Conservation (phyloP, 2,888 invertebrate genomes). For the Drosophila emarginata region DNA sequence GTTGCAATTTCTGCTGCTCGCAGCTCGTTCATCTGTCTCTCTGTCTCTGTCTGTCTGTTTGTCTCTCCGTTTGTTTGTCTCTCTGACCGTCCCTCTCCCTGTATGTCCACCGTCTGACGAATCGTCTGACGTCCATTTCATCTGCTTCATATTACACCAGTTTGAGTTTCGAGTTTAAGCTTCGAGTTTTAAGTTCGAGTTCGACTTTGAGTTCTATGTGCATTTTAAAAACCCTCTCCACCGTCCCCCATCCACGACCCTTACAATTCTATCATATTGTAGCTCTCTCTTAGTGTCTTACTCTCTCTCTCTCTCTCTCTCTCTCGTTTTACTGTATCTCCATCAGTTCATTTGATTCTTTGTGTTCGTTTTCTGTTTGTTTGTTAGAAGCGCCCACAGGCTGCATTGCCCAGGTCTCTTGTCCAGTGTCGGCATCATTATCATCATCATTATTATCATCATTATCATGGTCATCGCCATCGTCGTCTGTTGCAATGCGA, state of each 20-base stretch:
- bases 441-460: slow-evolving; percentile 3
- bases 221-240: neutral
- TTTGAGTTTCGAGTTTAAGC: slow-evolving; percentile 21
- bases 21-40: slow-evolving; percentile 27
- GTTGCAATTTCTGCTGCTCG: slow-evolving; percentile 81
- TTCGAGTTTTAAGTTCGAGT: slow-evolving; percentile 9
- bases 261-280: too few species aligned
- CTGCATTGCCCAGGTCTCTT: slow-evolving; percentile 24
- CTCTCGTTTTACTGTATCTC: neutral
- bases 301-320: neutral
- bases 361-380: slow-evolving; percentile 35
- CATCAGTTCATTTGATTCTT: slow-evolving; percentile 31
- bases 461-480: slow-evolving; percentile 8
- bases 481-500: slow-evolving; percentile 34
- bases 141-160: slow-evolving; percentile 65
- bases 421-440: slow-evolving; percentile 11
- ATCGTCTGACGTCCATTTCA: slow-evolving; percentile 56
- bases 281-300: neutral
- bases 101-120: slow-evolving; percentile 13
- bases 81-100: slow-evolving; percentile 18
- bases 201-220: slow-evolving; percentile 7
- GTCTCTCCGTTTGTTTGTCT: neutral
- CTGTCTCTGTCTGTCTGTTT: neutral
- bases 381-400: slow-evolving; percentile 38
- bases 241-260: too few species aligned